A percentile compares a stretch with the other conserved stretches of the same genome.
These are phyloP conservation scores for Pandemis heparana DNA, from an alignment of 2,888 invertebrate genomes.

Conservation along the genomic window DNA sequence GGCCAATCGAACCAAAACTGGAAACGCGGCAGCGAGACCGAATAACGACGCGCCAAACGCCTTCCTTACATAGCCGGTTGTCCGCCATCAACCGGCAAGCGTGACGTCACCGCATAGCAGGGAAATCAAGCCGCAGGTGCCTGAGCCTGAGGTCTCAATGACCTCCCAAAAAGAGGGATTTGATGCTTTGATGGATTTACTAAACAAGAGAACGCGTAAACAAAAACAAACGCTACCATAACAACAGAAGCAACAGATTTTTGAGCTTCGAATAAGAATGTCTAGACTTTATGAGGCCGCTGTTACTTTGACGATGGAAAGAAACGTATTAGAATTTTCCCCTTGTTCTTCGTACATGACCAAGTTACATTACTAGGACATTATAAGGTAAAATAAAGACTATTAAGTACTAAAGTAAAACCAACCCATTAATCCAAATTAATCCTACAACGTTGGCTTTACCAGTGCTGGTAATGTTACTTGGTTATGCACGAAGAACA, in stretches of 20 bases:
- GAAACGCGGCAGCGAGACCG: conserved; percentile 59
- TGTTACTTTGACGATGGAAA: background rate
- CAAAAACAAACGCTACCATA: background rate
- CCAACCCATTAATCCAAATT: no score
- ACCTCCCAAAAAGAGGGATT: conserved; percentile 57
- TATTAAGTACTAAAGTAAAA: no score
- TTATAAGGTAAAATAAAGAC: no score
- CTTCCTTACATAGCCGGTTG: conserved; percentile 63
- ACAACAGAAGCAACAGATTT: background rate
- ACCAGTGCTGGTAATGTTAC: no score
- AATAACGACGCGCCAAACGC: conserved; percentile 62
- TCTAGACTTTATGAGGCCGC: background rate
- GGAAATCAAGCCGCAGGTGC: conserved; percentile 79
- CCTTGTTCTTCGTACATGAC: no score
- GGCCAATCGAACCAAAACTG: conserved; percentile 69
- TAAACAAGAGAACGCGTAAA: background rate
- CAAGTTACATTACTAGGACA: no score
- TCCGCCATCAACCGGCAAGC: conserved; percentile 62
- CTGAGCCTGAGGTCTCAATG: conserved; percentile 59
- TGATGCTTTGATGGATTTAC: conserved; percentile 8
- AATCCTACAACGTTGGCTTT: no score
- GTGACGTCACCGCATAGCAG: conserved; percentile 78
- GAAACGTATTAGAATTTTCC: background rate
- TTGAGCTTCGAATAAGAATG: background rate
- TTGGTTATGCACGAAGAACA: no score